These are phyloP conservation scores for Scarus forsteni DNA, from an alignment of 2,797 vertebrate genomes.

Conservation along the genomic window DNA sequence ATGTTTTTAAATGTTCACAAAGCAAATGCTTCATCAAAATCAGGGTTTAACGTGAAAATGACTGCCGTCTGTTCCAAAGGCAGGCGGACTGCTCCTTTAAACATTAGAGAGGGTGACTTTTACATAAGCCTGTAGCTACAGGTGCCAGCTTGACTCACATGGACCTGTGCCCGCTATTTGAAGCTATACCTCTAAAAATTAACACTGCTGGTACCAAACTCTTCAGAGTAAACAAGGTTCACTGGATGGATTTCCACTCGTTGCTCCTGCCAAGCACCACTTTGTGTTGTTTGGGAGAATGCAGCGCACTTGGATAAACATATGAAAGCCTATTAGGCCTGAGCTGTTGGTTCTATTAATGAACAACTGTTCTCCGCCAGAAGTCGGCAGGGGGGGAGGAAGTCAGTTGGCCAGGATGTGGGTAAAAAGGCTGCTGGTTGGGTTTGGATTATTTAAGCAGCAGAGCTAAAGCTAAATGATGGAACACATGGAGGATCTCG, in stretches of 20 bases:
- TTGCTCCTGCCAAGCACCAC: conserved; percentile 44
- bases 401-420: conserved; percentile 13
- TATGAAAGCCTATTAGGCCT: conserved; percentile 43
- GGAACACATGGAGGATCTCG: conserved; percentile 19
- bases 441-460: conserved; percentile 25
- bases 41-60: conserved; percentile 17
- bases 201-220: conserved; percentile 30
- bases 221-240: conserved; percentile 59
- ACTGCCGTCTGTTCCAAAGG: conserved; percentile 21
- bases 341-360: conserved; percentile 50
- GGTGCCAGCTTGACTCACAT: conserved; percentile 33
- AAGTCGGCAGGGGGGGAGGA: conserved; percentile 2
- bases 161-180: conserved; percentile 42
- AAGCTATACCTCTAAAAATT: conserved; percentile 37
- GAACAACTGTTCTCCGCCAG: conserved; percentile 36
- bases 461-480: conserved; percentile 29
- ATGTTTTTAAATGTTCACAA: too few relatives aligned
- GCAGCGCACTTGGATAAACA: conserved; percentile 23
- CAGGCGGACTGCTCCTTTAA: conserved; percentile 12
- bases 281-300: conserved; percentile 38
- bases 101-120: conserved; percentile 17
- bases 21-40: not conserved
- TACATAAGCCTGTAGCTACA: conserved; percentile 19
- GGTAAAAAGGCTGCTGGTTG: conserved; percentile 9
- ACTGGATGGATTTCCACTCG: conserved; percentile 23